Conservation (phyloP, 1,140 invertebrate genomes). For the Drosophila subobscura region DNA sequence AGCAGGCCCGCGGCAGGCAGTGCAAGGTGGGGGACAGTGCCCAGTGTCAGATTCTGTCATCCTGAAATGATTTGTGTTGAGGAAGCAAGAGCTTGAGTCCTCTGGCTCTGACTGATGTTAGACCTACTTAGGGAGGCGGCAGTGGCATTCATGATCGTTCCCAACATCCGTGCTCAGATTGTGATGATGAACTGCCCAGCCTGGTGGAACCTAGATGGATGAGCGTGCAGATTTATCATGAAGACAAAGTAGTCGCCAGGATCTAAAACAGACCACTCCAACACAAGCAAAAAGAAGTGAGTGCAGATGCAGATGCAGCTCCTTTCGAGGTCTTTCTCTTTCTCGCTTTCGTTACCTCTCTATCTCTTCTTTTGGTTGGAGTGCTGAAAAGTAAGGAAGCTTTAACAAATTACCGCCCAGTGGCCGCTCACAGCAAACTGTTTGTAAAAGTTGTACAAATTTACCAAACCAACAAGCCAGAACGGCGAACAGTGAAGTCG, state of each 20-base stretch:
- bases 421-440: constrained; percentile 55
- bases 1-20: constrained; percentile 33
- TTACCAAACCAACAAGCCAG: constrained; percentile 72
- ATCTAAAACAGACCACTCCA: constrained; percentile 49
- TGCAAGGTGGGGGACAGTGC: too few species aligned
- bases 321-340: constrained; percentile 2
- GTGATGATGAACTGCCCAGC: constrained; percentile 43
- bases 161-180: constrained; percentile 12
- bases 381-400: constrained; percentile 84
- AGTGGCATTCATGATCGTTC: constrained; percentile 53
- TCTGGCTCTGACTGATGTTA: constrained; percentile 52
- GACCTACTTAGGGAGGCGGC: constrained; percentile 57
- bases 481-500: constrained; percentile 5
- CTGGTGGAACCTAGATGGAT: constrained; percentile 57
- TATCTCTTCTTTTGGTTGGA: constrained; percentile 24
- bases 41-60: constrained; percentile 71
- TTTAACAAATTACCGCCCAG: constrained; percentile 83
- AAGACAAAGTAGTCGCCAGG: constrained; percentile 79
- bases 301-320: too few species aligned
- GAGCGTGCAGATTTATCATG: constrained; percentile 69
- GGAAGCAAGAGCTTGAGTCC: constrained; percentile 76
- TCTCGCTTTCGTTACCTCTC: neutral
- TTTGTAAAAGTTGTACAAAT: constrained; percentile 73
- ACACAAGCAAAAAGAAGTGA: constrained; percentile 68
- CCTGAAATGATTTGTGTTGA: constrained; percentile 74